Conservation (phyloP, 1,140 invertebrate genomes). For the Manduca sexta region DNA sequence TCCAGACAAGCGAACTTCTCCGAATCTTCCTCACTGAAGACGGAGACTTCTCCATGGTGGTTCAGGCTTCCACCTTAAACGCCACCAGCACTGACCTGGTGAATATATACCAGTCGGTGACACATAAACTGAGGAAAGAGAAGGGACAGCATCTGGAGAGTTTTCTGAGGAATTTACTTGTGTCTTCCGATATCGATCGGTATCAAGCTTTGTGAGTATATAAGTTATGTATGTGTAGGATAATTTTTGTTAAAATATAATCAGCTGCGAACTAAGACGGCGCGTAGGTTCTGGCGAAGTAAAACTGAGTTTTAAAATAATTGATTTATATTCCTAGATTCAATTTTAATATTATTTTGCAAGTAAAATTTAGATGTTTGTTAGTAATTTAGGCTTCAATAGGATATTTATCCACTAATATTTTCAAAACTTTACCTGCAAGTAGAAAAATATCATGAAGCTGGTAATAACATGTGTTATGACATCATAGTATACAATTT, state of each 20-base stretch:
- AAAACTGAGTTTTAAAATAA: no score
- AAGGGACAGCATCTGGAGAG: slow-evolving; percentile 88
- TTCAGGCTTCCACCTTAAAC: slow-evolving; percentile 60
- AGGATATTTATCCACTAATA: no score
- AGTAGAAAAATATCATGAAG: no score
- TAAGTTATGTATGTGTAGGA: not conserved
- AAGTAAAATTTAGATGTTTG: no score
- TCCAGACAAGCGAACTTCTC: slow-evolving; percentile 86
- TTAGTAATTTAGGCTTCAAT: no score
- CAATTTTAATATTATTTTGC: no score
- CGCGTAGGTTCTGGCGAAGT: no score
- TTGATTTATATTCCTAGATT: no score
- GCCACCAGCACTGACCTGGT: slow-evolving; percentile 75
- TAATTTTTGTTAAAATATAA: not conserved
- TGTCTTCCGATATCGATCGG: slow-evolving; percentile 75
- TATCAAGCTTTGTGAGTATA: slow-evolving; percentile 58
- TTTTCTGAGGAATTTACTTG: slow-evolving; percentile 82
- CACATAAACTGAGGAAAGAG: slow-evolving; percentile 87
- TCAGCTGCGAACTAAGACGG: not conserved
- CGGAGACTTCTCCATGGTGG: slow-evolving; percentile 68
- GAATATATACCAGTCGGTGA: slow-evolving; percentile 79
- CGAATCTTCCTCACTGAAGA: slow-evolving; percentile 82
- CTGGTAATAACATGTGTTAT: no score
- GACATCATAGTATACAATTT: not conserved
- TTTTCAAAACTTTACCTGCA: no score